Conservation (phyloP, 1,140 invertebrate genomes). For the Drosophila pectinifera region DNA sequence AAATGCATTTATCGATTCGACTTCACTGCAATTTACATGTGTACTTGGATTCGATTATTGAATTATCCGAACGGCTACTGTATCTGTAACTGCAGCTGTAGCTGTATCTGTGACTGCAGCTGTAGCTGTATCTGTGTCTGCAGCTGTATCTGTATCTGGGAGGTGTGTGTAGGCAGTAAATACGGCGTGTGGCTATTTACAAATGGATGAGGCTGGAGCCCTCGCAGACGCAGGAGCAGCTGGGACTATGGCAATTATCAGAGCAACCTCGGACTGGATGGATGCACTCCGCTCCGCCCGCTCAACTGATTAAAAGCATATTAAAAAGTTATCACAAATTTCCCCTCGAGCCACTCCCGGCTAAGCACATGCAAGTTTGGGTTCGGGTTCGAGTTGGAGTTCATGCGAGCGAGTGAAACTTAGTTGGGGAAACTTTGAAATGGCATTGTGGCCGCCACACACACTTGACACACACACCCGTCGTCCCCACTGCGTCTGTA, state of each 20-base stretch:
- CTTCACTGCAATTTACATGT: conserved; percentile 38
- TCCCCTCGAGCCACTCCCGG: conserved; percentile 22
- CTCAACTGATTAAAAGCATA: conserved; percentile 81
- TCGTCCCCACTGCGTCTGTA: conserved; percentile 44
- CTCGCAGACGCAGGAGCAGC: neutral
- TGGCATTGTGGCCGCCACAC: conserved; percentile 44
- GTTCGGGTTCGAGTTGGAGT: conserved; percentile 13
- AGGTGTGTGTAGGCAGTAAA: conserved; percentile 52
- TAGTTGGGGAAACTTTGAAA: conserved; percentile 54
- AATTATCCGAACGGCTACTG: conserved; percentile 61
- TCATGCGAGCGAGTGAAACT: conserved; percentile 32
- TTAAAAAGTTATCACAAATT: conserved; percentile 75
- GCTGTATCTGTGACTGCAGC: conserved; percentile 48
- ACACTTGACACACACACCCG: no score
- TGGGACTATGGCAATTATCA: conserved; percentile 29
- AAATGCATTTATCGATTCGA: conserved; percentile 46
- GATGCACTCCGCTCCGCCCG: no score
- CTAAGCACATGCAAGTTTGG: no score
- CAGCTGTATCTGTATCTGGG: conserved; percentile 40
- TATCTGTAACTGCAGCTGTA: conserved; percentile 41
- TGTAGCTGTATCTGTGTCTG: no score
- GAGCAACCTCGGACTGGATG: no score
- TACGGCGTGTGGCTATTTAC: conserved; percentile 37
- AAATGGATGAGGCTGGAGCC: conserved; percentile 23
- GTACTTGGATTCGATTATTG: conserved; percentile 58